Conservation (phyloP, 2,113 vertebrate genomes). For the Condylura cristata region DNA sequence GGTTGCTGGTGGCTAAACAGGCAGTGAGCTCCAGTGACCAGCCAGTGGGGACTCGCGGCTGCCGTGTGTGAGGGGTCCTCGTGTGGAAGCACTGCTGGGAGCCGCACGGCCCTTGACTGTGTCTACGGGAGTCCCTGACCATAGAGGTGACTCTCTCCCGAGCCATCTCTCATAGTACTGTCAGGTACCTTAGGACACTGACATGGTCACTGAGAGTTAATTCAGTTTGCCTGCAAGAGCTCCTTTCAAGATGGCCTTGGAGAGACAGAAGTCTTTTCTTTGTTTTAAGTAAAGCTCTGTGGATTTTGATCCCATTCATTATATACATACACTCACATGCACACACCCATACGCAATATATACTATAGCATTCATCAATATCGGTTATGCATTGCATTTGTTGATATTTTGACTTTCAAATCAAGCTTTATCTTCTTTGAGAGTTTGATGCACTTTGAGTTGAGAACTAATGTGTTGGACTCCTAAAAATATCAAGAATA, state of each 20-base stretch:
- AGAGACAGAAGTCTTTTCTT: background rate
- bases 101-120: background rate
- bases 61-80: background rate
- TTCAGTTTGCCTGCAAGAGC: background rate
- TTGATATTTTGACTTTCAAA: background rate
- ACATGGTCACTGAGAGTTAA: background rate
- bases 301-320: background rate
- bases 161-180: too few species aligned
- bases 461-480: background rate
- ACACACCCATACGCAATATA: too few species aligned
- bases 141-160: too few species aligned
- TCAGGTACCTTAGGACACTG: too few species aligned
- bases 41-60: background rate
- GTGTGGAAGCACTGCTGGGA: background rate
- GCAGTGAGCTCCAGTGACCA: too few species aligned
- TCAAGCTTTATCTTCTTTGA: background rate
- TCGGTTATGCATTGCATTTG: background rate
- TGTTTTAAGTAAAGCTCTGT: background rate
- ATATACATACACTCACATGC: too few species aligned
- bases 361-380: too few species aligned
- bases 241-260: background rate
- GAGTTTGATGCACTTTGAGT: background rate
- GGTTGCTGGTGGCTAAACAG: background rate
- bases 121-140: background rate
- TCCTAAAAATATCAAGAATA: background rate